Conservation (phyloP, 1,140 invertebrate genomes). For the Brachionus rubens region DNA sequence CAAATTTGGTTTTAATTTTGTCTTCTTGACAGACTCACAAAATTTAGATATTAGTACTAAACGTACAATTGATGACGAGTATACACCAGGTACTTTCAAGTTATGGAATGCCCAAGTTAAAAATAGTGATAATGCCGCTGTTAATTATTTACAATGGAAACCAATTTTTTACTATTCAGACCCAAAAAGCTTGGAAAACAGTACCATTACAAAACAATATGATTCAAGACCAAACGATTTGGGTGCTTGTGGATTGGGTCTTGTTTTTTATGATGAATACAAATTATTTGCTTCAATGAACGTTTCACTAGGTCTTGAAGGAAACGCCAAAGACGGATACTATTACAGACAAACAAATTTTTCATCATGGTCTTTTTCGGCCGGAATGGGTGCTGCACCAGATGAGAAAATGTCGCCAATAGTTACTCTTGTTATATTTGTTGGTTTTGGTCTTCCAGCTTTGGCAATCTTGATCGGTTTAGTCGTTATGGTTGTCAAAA, state of each 20-base stretch:
- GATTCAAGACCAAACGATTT: neutral
- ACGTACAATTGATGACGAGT: slow-evolving; percentile 40
- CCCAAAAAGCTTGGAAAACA: slow-evolving; percentile 31
- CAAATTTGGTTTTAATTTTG: slow-evolving; percentile 26
- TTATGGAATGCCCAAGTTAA: slow-evolving; percentile 15
- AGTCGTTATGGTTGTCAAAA: slow-evolving; percentile 35
- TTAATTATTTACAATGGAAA: slow-evolving; percentile 43
- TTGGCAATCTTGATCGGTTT: slow-evolving; percentile 32
- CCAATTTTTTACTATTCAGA: slow-evolving; percentile 42
- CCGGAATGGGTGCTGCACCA: slow-evolving; percentile 33
- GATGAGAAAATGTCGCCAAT: slow-evolving; percentile 32
- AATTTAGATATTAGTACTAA: neutral
- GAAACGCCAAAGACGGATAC: slow-evolving; percentile 24
- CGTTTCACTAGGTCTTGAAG: slow-evolving; percentile 34
- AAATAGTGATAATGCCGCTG: neutral
- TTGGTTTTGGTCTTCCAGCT: slow-evolving; percentile 41
- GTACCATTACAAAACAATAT: slow-evolving; percentile 42
- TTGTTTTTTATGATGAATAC: neutral
- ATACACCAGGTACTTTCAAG: slow-evolving; percentile 36
- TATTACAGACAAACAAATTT: slow-evolving; percentile 29
- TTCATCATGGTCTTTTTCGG: slow-evolving; percentile 42
- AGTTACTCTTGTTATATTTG: slow-evolving; percentile 36
- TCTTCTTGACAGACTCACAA: neutral
- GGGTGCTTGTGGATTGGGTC: neutral
- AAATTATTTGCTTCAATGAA: slow-evolving; percentile 23